These are phyloP conservation scores for Tromatobia lineatoria DNA, from an alignment of 2,888 invertebrate genomes.

Conservation along the genomic window DNA sequence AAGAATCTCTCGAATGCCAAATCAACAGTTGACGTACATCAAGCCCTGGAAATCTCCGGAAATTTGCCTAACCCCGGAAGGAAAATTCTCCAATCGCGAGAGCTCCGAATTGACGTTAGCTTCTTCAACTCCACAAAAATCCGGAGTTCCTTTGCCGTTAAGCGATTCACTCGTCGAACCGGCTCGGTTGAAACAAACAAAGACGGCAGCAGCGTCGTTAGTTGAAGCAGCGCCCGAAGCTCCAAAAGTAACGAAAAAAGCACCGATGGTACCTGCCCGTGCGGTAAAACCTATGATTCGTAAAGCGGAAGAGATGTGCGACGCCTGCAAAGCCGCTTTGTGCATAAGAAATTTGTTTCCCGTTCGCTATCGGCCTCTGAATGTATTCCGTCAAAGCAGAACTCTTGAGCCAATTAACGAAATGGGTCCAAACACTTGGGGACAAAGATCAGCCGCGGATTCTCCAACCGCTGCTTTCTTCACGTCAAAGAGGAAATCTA, in stretches of 20 bases:
- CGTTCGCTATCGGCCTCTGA: background rate
- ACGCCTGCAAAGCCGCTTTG: slow-evolving; percentile 24
- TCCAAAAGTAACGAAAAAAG: background rate
- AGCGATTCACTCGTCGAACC: slow-evolving; percentile 1
- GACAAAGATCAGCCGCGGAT: background rate
- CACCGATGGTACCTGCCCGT: background rate
- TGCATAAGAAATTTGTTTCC: background rate
- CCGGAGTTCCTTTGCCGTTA: slow-evolving; percentile 11
- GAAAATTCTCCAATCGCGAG: slow-evolving; percentile 1
- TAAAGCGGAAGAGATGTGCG: slow-evolving; percentile 43
- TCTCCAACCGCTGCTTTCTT: slow-evolving; percentile 64
- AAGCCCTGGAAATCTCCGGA: slow-evolving; percentile 39
- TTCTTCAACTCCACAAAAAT: slow-evolving; percentile 52
- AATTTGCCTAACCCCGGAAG: slow-evolving; percentile 1
- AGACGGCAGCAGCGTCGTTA: background rate
- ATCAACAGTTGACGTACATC: slow-evolving; percentile 28
- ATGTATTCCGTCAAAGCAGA: slow-evolving; percentile 42
- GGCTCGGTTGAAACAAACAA: slow-evolving; percentile 3
- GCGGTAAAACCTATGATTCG: background rate
- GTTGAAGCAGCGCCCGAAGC: background rate
- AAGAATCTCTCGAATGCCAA: background rate
- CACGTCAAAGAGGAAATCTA: slow-evolving; percentile 70
- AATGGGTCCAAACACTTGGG: background rate
- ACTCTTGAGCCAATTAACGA: slow-evolving; percentile 41
- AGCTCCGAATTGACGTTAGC: slow-evolving; percentile 41